A percentile compares a stretch with the other conserved stretches of the same genome.
Conservation (phyloP, 92 coral and sea anemone species). For the Chrysogorgia sp. region DNA sequence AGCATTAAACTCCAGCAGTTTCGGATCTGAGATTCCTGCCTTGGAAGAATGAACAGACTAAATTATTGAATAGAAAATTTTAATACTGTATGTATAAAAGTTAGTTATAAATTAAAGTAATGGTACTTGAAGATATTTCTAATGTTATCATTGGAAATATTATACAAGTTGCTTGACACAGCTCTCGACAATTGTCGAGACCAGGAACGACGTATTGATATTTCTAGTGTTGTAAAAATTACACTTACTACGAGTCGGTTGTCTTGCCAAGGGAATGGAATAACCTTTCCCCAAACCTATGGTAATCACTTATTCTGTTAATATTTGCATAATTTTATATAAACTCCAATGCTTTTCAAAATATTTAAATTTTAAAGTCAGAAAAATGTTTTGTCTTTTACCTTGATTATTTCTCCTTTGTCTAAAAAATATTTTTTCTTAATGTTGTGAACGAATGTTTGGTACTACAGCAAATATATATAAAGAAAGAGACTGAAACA, state of each 20-base stretch:
- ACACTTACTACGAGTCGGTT: slow-evolving; percentile 86
- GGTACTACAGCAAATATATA: slow-evolving; percentile 51
- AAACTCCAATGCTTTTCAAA: neutral
- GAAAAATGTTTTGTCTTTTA: slow-evolving; percentile 25
- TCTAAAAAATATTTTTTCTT: slow-evolving; percentile 74
- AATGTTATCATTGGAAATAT: neutral
- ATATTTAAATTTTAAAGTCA: neutral
- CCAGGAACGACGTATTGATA: too few species aligned
- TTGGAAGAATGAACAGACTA: neutral
- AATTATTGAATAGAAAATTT: neutral
- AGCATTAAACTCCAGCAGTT: slow-evolving; percentile 64
- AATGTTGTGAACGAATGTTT: slow-evolving; percentile 69
- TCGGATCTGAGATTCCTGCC: slow-evolving; percentile 71
- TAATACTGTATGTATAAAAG: neutral
- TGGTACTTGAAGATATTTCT: neutral
- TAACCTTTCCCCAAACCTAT: slow-evolving; percentile 79
- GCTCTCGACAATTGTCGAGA: too few species aligned
- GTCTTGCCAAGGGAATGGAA: slow-evolving; percentile 94
- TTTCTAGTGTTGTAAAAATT: neutral
- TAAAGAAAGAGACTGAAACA: neutral
- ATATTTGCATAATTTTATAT: neutral
- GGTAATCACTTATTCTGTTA: too few species aligned
- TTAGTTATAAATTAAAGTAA: neutral
- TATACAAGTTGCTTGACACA: too few species aligned
- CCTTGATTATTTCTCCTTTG: slow-evolving; percentile 77